Base-by-base conservation (phyloP, 2,797 vertebrate genomes). In the Distichodus sexfasciatus region DNA sequence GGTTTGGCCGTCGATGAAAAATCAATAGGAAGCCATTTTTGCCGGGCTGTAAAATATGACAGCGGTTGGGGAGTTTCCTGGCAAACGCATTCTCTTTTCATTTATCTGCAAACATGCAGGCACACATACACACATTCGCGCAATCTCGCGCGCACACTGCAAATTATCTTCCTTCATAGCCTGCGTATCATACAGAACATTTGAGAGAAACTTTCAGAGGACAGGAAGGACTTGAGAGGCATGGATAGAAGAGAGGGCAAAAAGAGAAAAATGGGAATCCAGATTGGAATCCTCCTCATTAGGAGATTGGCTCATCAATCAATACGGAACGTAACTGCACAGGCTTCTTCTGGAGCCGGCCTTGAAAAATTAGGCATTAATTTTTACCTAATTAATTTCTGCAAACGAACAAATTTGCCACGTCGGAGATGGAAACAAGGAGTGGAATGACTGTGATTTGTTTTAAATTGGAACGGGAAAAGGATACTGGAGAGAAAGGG, bases 311-410 rank as follows among this genome's bases (percentile, higher is more conserved):
- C 69, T 80, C 75, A 76, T 81, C 69, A 62, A 85, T 83, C 76
- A 80, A 41, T 54, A 36, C 14, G 70, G 43, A 43, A 26, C 26
- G 46, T 19, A 67, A 43, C 70, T 48, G 67, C 65, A 47, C 46
- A 72, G 53, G 79, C 64, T 83, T 77, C 63, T 68, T 78, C 61
- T 71, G 64, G 26, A 51, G 67, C 36, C 15, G 41, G 47, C 50
- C 29, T 58, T 71, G 67, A 86, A 81, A 79, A 79, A 84, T 66
- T 59, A 75, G 71, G 11, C 60, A 24, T 38, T 77, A 55, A 72
- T 81, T 80, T 72, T 66, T 76, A 69, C 9, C 6, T 76, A 76
- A 85, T 84, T 86, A 65, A 83, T 87, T 82, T 77, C 57, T 8
- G 23, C 73, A 76, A 58, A 80, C 63, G 38, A 72, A 76, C 68